These are phyloP conservation scores for Plotosus lineatus DNA, from an alignment of 2,113 vertebrate genomes.

Conservation along the genomic window DNA sequence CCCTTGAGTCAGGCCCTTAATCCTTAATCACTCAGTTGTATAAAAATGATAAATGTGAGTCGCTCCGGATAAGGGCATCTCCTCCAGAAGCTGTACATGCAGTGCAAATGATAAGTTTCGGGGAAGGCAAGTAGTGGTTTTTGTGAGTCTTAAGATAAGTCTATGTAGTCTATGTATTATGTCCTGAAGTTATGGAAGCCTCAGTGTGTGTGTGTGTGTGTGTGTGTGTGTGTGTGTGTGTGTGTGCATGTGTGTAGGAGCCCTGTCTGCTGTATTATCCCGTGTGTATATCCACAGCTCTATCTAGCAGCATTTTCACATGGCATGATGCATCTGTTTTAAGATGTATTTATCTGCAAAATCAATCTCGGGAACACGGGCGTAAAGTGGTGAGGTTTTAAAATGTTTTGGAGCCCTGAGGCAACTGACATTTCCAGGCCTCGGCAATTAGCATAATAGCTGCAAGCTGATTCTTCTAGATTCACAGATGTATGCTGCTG, in stretches of 20 bases:
- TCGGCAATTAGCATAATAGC: slow-evolving; percentile 30
- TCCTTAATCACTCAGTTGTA: too few relatives aligned
- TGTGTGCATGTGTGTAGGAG: background rate
- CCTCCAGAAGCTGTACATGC: too few relatives aligned
- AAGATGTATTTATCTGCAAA: slow-evolving; percentile 1
- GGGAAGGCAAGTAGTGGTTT: too few relatives aligned
- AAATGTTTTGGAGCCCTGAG: slow-evolving; percentile 29
- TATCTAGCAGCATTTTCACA: background rate
- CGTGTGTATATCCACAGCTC: background rate
- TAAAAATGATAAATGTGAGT: too few relatives aligned
- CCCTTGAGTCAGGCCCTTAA: too few relatives aligned
- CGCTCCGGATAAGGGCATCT: too few relatives aligned
- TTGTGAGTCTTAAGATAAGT: too few relatives aligned
- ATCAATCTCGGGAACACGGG: slow-evolving; percentile 25
- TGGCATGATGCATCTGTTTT: slow-evolving; percentile 18
- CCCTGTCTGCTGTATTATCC: background rate
- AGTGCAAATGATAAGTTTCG: too few relatives aligned
- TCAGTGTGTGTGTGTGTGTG: too few relatives aligned
- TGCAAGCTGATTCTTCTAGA: slow-evolving; percentile 36
- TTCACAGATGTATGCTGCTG: background rate
- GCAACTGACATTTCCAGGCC: slow-evolving; percentile 45
- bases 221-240: background rate
- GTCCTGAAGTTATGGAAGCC: too few relatives aligned
- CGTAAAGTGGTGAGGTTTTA: slow-evolving; percentile 21
- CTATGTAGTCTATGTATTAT: too few relatives aligned